Evolutionary conservation across 2,888 invertebrate genomes (phyloP).

Genomic region (Chrysomela aeneicollis): DNA sequence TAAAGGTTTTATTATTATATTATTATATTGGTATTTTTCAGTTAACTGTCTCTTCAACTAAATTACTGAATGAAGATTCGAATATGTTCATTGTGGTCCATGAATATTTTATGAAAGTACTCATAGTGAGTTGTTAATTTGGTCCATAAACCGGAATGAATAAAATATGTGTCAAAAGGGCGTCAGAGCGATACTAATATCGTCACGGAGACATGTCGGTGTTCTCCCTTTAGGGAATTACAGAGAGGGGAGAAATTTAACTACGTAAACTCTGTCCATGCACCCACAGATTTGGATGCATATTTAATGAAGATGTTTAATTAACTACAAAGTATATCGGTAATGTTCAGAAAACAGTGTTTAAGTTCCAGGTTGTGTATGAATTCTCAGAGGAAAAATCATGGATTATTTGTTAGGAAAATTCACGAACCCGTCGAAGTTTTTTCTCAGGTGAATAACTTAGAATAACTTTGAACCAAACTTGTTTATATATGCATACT

Average conservation of each 20-base stretch:
- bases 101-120: slow-evolving; percentile 6
- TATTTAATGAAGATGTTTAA: slow-evolving; percentile 18
- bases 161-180: slow-evolving; percentile 31
- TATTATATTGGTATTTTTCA: too few species aligned
- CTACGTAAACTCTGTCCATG: slow-evolving; percentile 21
- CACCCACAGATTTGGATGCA: slow-evolving; percentile 15
- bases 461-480: too few species aligned
- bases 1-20: too few species aligned
- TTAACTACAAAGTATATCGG: slow-evolving; percentile 6
- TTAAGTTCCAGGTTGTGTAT: slow-evolving; percentile 20
- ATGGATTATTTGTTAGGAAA: too few species aligned
- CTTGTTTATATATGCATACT: too few species aligned
- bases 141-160: slow-evolving; percentile 22
- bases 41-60: too few species aligned
- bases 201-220: slow-evolving; percentile 27
- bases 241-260: slow-evolving; percentile 17
- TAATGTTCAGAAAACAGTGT: background rate
- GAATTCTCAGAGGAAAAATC: too few species aligned
- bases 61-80: background rate
- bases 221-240: slow-evolving; percentile 24
- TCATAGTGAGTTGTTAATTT: slow-evolving; percentile 19
- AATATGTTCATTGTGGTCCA: slow-evolving; percentile 4
- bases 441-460: too few species aligned
- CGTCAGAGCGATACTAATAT: slow-evolving; percentile 30
- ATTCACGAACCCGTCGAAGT: too few species aligned